Evolutionary conservation across 92 coral and sea anemone genomes (phyloP).

Genomic region (Scolanthus callimorphus): DNA sequence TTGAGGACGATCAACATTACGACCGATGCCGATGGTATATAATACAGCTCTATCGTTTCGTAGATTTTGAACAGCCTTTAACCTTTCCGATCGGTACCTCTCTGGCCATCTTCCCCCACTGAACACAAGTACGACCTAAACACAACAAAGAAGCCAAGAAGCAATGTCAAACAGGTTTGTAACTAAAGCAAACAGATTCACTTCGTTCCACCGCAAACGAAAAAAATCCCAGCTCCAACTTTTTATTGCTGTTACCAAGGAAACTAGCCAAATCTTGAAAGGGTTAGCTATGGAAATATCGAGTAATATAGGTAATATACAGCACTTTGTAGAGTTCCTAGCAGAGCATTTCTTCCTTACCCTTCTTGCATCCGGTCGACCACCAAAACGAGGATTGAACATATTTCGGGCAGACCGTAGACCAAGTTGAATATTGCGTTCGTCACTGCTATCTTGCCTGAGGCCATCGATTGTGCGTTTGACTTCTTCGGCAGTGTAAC

Average conservation of each 20-base stretch:
- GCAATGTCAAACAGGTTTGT: too few relatives aligned
- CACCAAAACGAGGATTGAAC: neutral
- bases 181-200: too few relatives aligned
- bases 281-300: too few relatives aligned
- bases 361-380: constrained; percentile 8
- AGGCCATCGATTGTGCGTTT: neutral
- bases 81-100: neutral
- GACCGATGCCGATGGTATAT: neutral
- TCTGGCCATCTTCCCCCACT: neutral
- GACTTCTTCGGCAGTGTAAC: neutral
- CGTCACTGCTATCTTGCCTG: neutral
- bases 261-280: too few relatives aligned
- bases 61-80: neutral
- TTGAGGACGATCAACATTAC: neutral
- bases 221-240: too few relatives aligned
- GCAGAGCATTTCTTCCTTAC: too few relatives aligned
- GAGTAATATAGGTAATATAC: too few relatives aligned
- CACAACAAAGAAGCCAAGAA: too few relatives aligned
- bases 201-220: too few relatives aligned
- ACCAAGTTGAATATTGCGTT: constrained; percentile 1
- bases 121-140: neutral
- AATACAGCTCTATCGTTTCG: neutral
- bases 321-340: too few relatives aligned
- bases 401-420: neutral
- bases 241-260: too few relatives aligned